phyloP scores from a whole-genome alignment of 2,113 vertebrate species.

The Corythoichthys intestinalis region DNA sequence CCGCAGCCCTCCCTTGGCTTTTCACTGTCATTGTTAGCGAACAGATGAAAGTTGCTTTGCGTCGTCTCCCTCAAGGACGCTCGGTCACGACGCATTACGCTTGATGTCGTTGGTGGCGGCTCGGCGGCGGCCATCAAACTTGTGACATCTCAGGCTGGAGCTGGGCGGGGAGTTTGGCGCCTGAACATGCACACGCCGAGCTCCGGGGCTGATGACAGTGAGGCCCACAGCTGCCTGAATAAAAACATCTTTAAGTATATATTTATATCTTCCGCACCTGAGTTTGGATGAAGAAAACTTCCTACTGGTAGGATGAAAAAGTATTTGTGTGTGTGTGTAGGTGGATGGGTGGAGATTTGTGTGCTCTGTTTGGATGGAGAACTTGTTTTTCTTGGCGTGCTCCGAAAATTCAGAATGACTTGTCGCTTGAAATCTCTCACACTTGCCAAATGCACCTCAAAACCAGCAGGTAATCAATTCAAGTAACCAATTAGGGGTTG shows the following conservation, averaged over 20 bases:
- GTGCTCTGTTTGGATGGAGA: conserved; percentile 20
- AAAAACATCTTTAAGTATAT: conserved; percentile 25
- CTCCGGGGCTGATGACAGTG: conserved; percentile 19
- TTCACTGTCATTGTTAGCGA: conserved; percentile 29
- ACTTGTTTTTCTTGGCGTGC: conserved; percentile 17
- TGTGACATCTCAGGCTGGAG: conserved; percentile 56
- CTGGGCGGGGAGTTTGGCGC: conserved; percentile 47
- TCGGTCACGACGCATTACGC: conserved; percentile 60
- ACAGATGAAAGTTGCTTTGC: conserved; percentile 46
- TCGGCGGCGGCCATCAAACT: conserved; percentile 32
- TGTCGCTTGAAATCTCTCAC: neutral
- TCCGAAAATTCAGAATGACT: neutral
- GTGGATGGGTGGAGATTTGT: conserved; percentile 12
- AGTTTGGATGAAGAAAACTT: conserved; percentile 26
- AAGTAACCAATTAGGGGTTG: neutral
- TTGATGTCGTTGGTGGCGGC: conserved; percentile 48
- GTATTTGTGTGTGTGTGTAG: conserved; percentile 9
- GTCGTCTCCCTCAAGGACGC: conserved; percentile 60
- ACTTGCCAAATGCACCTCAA: neutral
- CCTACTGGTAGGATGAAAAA: neutral
- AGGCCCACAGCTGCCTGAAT: conserved; percentile 20
- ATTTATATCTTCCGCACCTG: conserved; percentile 20
- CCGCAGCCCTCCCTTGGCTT: conserved; percentile 4
- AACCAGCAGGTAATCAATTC: neutral
- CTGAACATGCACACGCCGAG: conserved; percentile 13